Evolutionary conservation across 2,113 vertebrate genomes (phyloP).

Genomic region (human (Homo sapiens)): DNA sequence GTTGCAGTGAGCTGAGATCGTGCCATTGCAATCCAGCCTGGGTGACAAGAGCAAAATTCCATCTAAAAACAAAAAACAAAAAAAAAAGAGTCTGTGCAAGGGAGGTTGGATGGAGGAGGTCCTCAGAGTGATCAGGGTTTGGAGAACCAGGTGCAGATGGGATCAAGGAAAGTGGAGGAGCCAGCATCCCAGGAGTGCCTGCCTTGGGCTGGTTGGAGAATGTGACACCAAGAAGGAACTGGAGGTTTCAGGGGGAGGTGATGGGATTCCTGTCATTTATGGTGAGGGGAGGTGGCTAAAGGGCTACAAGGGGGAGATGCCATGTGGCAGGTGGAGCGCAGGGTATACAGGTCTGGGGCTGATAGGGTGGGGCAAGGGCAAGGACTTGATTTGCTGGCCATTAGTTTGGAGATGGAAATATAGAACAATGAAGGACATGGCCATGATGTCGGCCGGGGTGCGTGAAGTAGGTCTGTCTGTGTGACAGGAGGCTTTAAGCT

Average conservation of each 20-base stretch:
- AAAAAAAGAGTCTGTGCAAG: neutral
- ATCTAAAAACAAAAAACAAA: too few relatives aligned
- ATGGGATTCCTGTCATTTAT: neutral
- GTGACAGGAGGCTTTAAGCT: neutral
- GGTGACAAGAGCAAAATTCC: too few relatives aligned
- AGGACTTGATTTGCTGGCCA: neutral
- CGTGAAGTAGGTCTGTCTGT: too few relatives aligned
- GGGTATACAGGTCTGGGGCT: neutral
- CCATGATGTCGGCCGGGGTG: neutral
- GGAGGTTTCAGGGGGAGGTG: neutral
- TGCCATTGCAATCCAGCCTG: too few relatives aligned
- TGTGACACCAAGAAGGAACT: neutral
- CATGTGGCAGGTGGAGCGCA: neutral
- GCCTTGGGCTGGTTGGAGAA: neutral
- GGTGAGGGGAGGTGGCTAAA: neutral
- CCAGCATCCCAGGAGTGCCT: neutral
- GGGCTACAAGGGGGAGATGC: neutral
- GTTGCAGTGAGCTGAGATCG: too few relatives aligned
- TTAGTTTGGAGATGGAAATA: neutral
- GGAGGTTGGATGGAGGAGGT: neutral
- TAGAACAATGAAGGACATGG: neutral
- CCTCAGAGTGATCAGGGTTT: neutral
- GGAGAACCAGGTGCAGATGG: neutral
- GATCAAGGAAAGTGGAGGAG: neutral
- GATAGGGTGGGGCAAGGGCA: neutral